Evolutionary conservation across 2,797 vertebrate genomes (phyloP), one percentile per base, ranked within the genome.

Genomic region (Eospalax fontanierii): DNA sequence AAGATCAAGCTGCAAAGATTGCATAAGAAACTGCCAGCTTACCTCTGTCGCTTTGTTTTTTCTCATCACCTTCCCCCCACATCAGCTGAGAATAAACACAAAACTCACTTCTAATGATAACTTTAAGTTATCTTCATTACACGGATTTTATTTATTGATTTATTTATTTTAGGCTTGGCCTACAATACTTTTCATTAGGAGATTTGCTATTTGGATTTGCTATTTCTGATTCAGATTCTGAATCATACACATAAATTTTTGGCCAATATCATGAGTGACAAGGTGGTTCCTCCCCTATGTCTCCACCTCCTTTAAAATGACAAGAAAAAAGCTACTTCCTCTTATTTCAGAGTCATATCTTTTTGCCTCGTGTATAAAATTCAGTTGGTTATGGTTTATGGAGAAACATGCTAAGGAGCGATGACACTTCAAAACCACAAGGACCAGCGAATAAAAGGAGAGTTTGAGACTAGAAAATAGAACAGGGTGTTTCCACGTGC

Each of bases 281-380:
- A 46, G n/a, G 35, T 88, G 33, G 12, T 28, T 40, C 82, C 78
- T 40, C 35, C 78, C 40, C 38, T 50, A 65, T 14, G 70, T 43
- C 24, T 5, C 38, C 19, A 88, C 18, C 24, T 87, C 50, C 89
- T 30, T 84, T 76, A 79, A 95, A 91, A 97, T 63, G 26, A 24
- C 21, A 88, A 80, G 78, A 74, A 95, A 96, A 50, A 6, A 88
- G 38, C 14, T 38, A 79, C 59, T 85, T 95, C 30, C n/a, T 94
- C 24, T 83, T 24, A 33, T 71, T 83, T 95, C 91, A 89, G 65
- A 93, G 75, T 21, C 63, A 93, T 70, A 30, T 74, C 8, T 88
- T 85, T 74, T 16, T 18, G 92, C 24, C 89, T 83, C 5, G 26
- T 71, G 30, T 35, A 28, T 73, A 95, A 90, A 95, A 84, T 33